phyloP scores from a whole-genome alignment of 2,888 invertebrate species.

The Drosophila aldrichi region DNA sequence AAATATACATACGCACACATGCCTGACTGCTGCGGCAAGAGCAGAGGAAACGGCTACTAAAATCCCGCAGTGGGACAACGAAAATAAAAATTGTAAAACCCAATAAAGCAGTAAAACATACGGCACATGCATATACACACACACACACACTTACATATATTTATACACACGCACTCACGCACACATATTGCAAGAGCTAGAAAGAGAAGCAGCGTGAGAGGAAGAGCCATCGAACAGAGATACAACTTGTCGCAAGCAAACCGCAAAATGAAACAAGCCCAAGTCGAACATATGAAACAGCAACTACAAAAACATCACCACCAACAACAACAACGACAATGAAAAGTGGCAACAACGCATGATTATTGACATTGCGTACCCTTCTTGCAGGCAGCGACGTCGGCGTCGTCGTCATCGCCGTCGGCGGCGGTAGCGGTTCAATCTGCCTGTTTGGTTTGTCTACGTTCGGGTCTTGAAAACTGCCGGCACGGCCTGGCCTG shows the following conservation, averaged over 20 bases:
- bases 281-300: conserved; percentile 66
- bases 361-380: conserved; percentile 78
- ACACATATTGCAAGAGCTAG: conserved; percentile 28
- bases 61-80: conserved; percentile 64
- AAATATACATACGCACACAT: conserved; percentile 30
- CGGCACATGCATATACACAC: conserved; percentile 15
- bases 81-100: conserved; percentile 64
- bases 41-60: conserved; percentile 46
- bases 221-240: conserved; percentile 39
- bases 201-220: conserved; percentile 27
- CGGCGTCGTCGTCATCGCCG: conserved; percentile 13
- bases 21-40: not conserved
- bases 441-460: conserved; percentile 63
- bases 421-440: conserved; percentile 49
- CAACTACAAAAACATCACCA: conserved; percentile 49
- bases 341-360: conserved; percentile 75
- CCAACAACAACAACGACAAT: conserved; percentile 52
- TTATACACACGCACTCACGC: conserved; percentile 18
- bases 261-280: conserved; percentile 74
- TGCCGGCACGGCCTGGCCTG: conserved; percentile 56
- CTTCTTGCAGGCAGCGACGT: conserved; percentile 54
- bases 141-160: conserved; percentile 7
- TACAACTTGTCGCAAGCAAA: conserved; percentile 69
- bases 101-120: conserved; percentile 51
- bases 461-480: conserved; percentile 58